phyloP scores from a whole-genome alignment of 2,888 invertebrate species.

The Shargacucullia verbasci region DNA sequence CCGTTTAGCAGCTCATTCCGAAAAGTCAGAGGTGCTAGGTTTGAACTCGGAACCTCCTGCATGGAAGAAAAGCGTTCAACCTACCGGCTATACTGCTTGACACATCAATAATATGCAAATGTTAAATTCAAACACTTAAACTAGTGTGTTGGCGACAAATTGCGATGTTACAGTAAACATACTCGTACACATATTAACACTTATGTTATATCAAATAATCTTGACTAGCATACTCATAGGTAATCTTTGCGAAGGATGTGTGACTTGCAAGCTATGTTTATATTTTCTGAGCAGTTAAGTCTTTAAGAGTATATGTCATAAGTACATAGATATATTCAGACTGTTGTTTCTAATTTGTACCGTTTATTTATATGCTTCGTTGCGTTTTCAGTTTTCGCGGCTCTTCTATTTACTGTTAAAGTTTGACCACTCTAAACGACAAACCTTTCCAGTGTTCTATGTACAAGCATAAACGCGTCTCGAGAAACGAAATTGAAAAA shows the following conservation, averaged over 20 bases:
- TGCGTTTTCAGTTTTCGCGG: conserved; percentile 25
- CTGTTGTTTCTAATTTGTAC: conserved; percentile 30
- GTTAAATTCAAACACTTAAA: conserved; percentile 35
- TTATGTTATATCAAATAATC: conserved; percentile 38
- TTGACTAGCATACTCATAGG: conserved; percentile 28
- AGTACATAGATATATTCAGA: conserved; percentile 22
- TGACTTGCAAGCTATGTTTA: conserved; percentile 20
- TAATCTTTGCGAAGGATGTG: conserved; percentile 6
- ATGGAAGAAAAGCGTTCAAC: too few relatives aligned
- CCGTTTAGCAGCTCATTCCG: too few relatives aligned
- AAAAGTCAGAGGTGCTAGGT: too few relatives aligned
- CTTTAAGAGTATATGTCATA: conserved; percentile 15
- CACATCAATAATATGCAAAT: conserved; percentile 28
- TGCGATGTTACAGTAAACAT: conserved; percentile 24
- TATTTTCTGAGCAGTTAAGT: conserved; percentile 27
- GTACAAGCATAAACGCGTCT: not conserved
- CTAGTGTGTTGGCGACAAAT: conserved; percentile 20
- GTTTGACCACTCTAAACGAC: conserved; percentile 13
- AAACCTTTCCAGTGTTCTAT: conserved; percentile 13
- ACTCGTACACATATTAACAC: conserved; percentile 29
- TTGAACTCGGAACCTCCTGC: too few relatives aligned
- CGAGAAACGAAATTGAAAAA: too few relatives aligned
- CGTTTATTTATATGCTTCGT: conserved; percentile 18
- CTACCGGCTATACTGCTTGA: conserved; percentile 8
- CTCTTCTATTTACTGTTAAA: conserved; percentile 27